Conservation (phyloP, 2,797 vertebrate species). For the Emydoidea blandingii region DNA sequence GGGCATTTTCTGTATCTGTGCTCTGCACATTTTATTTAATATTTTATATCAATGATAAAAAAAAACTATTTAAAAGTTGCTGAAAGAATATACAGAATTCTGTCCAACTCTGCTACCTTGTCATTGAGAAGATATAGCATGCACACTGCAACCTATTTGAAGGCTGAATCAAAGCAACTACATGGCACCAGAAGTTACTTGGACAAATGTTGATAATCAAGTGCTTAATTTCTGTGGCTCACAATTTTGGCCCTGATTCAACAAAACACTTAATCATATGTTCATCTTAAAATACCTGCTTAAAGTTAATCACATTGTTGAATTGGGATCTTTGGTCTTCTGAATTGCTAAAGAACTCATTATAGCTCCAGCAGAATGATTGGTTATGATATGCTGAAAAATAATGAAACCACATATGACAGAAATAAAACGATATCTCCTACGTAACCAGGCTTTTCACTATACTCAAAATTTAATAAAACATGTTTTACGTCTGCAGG, state of each 20-base stretch:
- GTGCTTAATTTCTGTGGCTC: slow-evolving; percentile 28
- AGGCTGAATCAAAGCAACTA: neutral
- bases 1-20: slow-evolving; percentile 7
- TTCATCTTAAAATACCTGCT: neutral
- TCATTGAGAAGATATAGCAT: neutral
- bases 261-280: slow-evolving; percentile 2
- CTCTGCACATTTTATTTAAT: slow-evolving; percentile 8
- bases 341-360: slow-evolving; percentile 36
- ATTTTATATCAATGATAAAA: slow-evolving; percentile 29
- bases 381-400: neutral
- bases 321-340: slow-evolving; percentile 20
- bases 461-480: slow-evolving; percentile 51
- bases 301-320: slow-evolving; percentile 25
- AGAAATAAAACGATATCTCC: neutral
- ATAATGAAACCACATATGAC: neutral
- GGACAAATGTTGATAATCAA: slow-evolving; percentile 15
- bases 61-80: neutral
- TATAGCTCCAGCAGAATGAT: neutral
- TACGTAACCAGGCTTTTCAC: slow-evolving; percentile 15
- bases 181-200: neutral
- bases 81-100: neutral
- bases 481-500: slow-evolving; percentile 45
- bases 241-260: slow-evolving; percentile 4
- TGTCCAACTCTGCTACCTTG: neutral
- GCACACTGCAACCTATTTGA: neutral